Conservation (phyloP, 1,140 invertebrate species). For the Dendrolimus kikuchii region DNA sequence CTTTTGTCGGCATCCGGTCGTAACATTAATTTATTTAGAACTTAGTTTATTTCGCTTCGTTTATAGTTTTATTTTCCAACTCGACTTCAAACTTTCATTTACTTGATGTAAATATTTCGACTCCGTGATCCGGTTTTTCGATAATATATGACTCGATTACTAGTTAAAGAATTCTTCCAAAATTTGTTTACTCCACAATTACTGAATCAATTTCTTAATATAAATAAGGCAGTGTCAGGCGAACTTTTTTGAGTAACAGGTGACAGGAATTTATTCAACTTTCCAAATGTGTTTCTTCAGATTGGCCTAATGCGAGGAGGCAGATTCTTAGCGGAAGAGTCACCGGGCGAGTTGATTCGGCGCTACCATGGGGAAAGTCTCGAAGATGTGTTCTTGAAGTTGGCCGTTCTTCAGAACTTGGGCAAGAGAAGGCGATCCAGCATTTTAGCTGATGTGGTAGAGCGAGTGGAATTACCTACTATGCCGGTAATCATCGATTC, state of each 20-base stretch:
- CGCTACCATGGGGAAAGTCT: slow-evolving; percentile 85
- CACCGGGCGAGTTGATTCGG: slow-evolving; percentile 84
- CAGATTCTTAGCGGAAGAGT: slow-evolving; percentile 91
- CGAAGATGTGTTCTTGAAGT: slow-evolving; percentile 94
- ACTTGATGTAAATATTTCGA: too few species aligned
- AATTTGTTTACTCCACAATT: too few species aligned
- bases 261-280: background rate
- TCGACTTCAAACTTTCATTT: too few species aligned
- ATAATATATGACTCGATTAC: too few species aligned
- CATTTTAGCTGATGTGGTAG: slow-evolving; percentile 82
- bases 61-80: too few species aligned
- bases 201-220: too few species aligned
- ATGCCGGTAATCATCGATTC: slow-evolving; percentile 57
- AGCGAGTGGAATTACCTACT: slow-evolving; percentile 74
- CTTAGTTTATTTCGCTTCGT: too few species aligned
- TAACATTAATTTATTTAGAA: too few species aligned
- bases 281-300: slow-evolving; percentile 61
- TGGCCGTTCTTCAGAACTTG: slow-evolving; percentile 87
- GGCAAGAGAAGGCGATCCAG: slow-evolving; percentile 84
- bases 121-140: too few species aligned
- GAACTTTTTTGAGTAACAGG: background rate
- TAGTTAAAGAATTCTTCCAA: too few species aligned
- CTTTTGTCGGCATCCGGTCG: too few species aligned
- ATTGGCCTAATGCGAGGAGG: slow-evolving; percentile 96
- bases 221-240: too few species aligned